A percentile compares a stretch with the other conserved stretches of the same genome.
Conservation (phyloP, 1,140 invertebrate genomes). For the Philotrypesis tridentata region DNA sequence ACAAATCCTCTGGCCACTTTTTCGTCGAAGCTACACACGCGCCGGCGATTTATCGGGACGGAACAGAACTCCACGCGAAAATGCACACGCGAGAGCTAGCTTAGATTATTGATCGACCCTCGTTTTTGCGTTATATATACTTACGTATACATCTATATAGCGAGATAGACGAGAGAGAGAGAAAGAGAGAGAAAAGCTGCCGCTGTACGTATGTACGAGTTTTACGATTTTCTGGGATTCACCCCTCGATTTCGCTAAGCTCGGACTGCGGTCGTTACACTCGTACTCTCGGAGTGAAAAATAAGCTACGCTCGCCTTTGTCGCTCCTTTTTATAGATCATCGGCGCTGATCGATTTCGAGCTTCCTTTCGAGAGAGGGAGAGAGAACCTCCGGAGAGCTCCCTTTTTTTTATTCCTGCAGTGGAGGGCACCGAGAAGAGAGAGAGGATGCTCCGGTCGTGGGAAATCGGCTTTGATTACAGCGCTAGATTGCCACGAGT, state of each 20-base stretch:
- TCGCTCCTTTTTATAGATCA: conserved; percentile 31
- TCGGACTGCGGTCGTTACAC: conserved; percentile 3
- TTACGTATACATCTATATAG: too few relatives aligned
- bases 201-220: not conserved
- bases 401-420: not conserved
- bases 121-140: not conserved
- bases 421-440: too few relatives aligned
- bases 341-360: conserved; percentile 18
- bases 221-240: conserved; percentile 38
- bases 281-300: conserved; percentile 12
- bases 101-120: conserved; percentile 38
- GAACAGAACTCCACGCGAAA: not conserved
- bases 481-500: not conserved
- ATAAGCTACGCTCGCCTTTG: not conserved
- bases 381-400: not conserved
- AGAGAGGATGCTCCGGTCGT: not conserved
- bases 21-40: conserved; percentile 4
- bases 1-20: not conserved
- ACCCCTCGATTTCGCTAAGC: not conserved
- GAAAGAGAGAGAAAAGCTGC: too few relatives aligned
- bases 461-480: not conserved
- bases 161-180: too few relatives aligned
- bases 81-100: not conserved
- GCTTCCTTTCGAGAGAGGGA: not conserved
- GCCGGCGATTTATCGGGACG: conserved; percentile 26